These are phyloP conservation scores for Dicycla oo DNA, from an alignment of 2,888 invertebrate species.

Conservation along the genomic window DNA sequence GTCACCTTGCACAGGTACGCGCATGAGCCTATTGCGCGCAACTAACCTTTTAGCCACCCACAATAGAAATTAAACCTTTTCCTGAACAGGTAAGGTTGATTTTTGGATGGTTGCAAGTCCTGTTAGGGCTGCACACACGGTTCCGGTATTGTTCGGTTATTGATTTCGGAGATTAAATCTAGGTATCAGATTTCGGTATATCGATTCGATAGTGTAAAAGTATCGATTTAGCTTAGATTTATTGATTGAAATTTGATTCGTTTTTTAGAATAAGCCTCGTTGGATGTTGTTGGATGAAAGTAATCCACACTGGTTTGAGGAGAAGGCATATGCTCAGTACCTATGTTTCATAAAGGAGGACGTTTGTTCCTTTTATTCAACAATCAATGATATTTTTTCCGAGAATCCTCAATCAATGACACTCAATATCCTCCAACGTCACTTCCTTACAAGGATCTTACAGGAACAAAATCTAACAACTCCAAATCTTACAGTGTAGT, in stretches of 20 bases:
- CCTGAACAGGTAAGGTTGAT: slow-evolving; percentile 11
- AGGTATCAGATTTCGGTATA: slow-evolving; percentile 54
- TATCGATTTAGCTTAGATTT: slow-evolving; percentile 56
- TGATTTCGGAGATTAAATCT: slow-evolving; percentile 59
- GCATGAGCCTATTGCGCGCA: slow-evolving; percentile 85
- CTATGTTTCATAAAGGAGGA: neutral
- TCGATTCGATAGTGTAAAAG: slow-evolving; percentile 51
- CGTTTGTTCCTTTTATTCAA: neutral
- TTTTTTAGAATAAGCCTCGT: slow-evolving; percentile 5
- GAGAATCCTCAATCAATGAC: neutral
- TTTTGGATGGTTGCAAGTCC: slow-evolving; percentile 37
- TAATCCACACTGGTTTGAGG: neutral
- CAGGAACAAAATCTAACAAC: neutral
- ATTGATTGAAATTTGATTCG: slow-evolving; percentile 46
- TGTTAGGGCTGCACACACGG: slow-evolving; percentile 55
- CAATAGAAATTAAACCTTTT: slow-evolving; percentile 55
- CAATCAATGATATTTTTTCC: neutral
- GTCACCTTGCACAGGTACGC: slow-evolving; percentile 88
- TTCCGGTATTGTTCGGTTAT: slow-evolving; percentile 60
- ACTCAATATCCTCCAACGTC: neutral
- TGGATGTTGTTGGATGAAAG: neutral
- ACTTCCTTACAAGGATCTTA: neutral
- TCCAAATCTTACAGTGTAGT: neutral
- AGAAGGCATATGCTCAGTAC: neutral
- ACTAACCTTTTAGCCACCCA: slow-evolving; percentile 66